Evolutionary conservation across 92 coral and sea anemone genomes (phyloP), one percentile per base, ranked within the genome.

Genomic region (Scolanthus callimorphus): DNA sequence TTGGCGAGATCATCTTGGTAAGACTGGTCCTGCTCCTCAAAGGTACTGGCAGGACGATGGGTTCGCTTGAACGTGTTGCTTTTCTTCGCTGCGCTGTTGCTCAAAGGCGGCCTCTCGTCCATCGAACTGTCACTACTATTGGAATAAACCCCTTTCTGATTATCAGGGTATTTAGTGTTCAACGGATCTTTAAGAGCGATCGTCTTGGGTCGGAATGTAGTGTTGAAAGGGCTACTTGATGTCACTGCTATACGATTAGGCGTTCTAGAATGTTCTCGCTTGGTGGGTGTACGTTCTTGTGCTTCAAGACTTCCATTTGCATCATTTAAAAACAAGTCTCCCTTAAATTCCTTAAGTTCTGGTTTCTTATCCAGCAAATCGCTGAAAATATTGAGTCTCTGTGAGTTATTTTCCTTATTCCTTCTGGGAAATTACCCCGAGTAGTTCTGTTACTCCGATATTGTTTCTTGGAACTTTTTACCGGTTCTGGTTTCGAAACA

Each of bases 341-440:
- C 88, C 24, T 51, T 57, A 69, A 82, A 82, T 65, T 67, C 57
- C 10, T 39, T 65, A 13, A 81, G 31, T 0, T 56, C 51, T 31
- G 87, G 87, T 1, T 37, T 62, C 15, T 47, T 27, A 30, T 70
- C 77, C 29, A 70, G 59, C 2, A 70, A 47, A 3, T 67, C 29
- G 27, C 77, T 59, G 25, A 60, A 52, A 27, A 67, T 70, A 45
- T 25, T 59, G 39, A n/a, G n/a, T n/a, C n/a, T n/a, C n/a, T n/a
- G n/a, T n/a, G n/a, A n/a, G n/a, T n/a, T n/a, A n/a, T n/a, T n/a
- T n/a, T n/a, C n/a, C n/a, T n/a, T n/a, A n/a, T n/a, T n/a, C n/a
- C n/a, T n/a, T n/a, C n/a, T n/a, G n/a, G n/a, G n/a, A n/a, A n/a
- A n/a, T n/a, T n/a, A n/a, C n/a, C n/a, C n/a, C n/a, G 3, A 20